Evolutionary conservation across 2,797 vertebrate genomes (phyloP).

Genomic region (Limosa lapponica): DNA sequence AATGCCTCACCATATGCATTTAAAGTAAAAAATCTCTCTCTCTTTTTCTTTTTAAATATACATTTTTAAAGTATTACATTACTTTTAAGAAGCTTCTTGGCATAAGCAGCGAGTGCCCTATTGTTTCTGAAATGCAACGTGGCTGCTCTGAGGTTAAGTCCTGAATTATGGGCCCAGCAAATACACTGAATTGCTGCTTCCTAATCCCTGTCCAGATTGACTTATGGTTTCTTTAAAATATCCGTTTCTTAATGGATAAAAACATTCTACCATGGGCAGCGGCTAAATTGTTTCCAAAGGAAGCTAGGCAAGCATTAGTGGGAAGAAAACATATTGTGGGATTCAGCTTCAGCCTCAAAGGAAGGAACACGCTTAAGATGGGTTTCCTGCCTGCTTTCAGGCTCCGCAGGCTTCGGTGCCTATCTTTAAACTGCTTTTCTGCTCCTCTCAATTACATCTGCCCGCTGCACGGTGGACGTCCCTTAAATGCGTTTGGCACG

Average conservation of each 20-base stretch:
- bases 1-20: neutral
- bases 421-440: slow-evolving; percentile 48
- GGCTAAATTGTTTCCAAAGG: slow-evolving; percentile 70
- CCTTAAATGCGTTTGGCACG: neutral
- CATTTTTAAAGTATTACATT: slow-evolving; percentile 63
- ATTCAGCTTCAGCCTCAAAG: slow-evolving; percentile 57
- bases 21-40: neutral
- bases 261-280: slow-evolving; percentile 63
- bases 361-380: slow-evolving; percentile 46
- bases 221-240: slow-evolving; percentile 73
- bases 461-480: neutral
- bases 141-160: slow-evolving; percentile 66
- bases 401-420: neutral
- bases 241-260: slow-evolving; percentile 71
- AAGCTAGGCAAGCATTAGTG: slow-evolving; percentile 64
- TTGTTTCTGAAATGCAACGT: slow-evolving; percentile 66
- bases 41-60: slow-evolving; percentile 28
- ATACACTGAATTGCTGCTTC: slow-evolving; percentile 59
- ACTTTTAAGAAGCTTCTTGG: slow-evolving; percentile 67
- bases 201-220: slow-evolving; percentile 59
- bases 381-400: slow-evolving; percentile 57
- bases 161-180: slow-evolving; percentile 62
- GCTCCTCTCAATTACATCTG: neutral
- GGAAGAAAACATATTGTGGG: slow-evolving; percentile 60
- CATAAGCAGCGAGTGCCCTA: slow-evolving; percentile 37